Evolutionary conservation across 2,888 invertebrate species (phyloP).

Genomic region (Epistrophe grossulariae): DNA sequence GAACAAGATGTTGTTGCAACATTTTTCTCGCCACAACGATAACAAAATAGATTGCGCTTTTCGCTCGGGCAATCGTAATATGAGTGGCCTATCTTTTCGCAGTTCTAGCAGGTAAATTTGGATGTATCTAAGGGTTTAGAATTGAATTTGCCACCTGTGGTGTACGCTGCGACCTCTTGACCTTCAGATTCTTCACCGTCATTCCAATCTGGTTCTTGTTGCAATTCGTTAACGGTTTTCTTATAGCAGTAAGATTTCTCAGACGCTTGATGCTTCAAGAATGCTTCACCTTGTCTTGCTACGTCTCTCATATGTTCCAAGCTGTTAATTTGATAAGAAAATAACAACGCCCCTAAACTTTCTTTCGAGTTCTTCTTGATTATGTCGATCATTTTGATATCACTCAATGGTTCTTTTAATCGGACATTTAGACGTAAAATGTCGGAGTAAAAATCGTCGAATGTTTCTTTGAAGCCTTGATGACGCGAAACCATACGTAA

Average conservation of each 20-base stretch:
- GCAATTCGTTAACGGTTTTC: not conserved
- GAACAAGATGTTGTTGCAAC: not conserved
- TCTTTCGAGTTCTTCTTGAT: not conserved
- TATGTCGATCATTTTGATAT: not conserved
- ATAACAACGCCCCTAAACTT: not conserved
- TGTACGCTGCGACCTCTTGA: no score
- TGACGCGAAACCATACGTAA: not conserved
- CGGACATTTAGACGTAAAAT: not conserved
- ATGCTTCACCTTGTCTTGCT: not conserved
- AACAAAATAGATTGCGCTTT: not conserved
- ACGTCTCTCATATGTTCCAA: not conserved
- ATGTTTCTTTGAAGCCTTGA: not conserved
- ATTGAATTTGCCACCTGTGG: no score
- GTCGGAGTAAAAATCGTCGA: not conserved
- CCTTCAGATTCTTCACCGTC: no score
- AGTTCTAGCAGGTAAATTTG: not conserved
- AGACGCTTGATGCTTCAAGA: not conserved
- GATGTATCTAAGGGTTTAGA: not conserved
- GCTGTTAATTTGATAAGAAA: not conserved
- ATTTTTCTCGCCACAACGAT: not conserved
- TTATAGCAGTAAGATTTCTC: no score
- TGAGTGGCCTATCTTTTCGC: not conserved
- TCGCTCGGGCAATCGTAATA: not conserved
- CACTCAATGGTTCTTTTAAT: not conserved
- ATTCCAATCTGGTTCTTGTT: no score